phyloP scores from a whole-genome alignment of 2,888 invertebrate genomes.

The Patella ulyssiponensis region DNA sequence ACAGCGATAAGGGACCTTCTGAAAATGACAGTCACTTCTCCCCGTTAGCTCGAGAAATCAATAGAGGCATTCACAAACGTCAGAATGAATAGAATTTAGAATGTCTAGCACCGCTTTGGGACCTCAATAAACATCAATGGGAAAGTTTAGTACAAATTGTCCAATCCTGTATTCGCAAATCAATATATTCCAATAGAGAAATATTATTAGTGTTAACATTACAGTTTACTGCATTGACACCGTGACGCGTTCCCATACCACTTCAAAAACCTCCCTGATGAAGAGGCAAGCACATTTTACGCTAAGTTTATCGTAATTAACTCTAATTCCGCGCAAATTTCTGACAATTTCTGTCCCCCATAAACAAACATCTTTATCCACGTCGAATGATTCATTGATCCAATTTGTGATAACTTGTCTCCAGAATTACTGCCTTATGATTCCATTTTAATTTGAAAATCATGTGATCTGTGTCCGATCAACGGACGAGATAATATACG shows the following conservation, averaged over 20 bases:
- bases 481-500: background rate
- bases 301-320: too few relatives aligned
- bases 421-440: background rate
- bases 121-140: conserved; percentile 2
- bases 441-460: background rate
- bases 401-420: background rate
- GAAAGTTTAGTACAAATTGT: background rate
- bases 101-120: conserved; percentile 1
- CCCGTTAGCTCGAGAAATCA: too few relatives aligned
- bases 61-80: too few relatives aligned
- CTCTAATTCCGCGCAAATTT: background rate
- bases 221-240: too few relatives aligned
- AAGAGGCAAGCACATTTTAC: too few relatives aligned
- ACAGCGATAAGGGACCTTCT: too few relatives aligned
- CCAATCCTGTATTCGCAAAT: too few relatives aligned
- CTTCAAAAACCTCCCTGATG: too few relatives aligned
- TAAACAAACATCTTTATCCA: conserved; percentile 1
- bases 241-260: too few relatives aligned
- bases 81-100: conserved; percentile 8
- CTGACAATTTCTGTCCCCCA: conserved; percentile 4
- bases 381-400: background rate
- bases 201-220: too few relatives aligned
- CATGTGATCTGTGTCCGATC: background rate
- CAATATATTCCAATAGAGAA: too few relatives aligned
- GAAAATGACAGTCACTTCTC: too few relatives aligned